Evolutionary conservation across 2,888 invertebrate genomes (phyloP).

Genomic region (Yponomeuta malinellus): DNA sequence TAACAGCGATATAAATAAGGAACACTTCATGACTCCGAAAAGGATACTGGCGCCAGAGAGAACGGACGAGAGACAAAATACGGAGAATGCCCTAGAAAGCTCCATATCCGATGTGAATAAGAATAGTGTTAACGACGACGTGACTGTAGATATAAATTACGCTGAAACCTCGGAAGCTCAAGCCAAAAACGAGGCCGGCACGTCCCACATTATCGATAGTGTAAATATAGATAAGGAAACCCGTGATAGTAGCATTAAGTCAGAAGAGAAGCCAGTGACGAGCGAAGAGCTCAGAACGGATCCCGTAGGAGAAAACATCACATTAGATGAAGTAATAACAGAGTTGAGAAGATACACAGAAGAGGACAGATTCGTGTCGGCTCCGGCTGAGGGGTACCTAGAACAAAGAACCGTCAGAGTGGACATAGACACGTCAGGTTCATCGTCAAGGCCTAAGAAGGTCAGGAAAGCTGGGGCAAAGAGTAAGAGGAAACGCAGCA

Average conservation of each 20-base stretch:
- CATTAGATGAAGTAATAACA: slow-evolving; percentile 53
- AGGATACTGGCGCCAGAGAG: slow-evolving; percentile 48
- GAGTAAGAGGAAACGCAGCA: slow-evolving; percentile 52
- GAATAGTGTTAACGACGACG: slow-evolving; percentile 19
- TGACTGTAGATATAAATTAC: slow-evolving; percentile 58
- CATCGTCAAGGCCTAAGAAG: slow-evolving; percentile 37
- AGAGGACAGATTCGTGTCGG: slow-evolving; percentile 25
- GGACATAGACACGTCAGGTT: slow-evolving; percentile 36
- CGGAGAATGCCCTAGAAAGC: slow-evolving; percentile 44
- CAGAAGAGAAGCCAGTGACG: slow-evolving; percentile 24
- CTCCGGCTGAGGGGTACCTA: neutral
- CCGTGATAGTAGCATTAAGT: slow-evolving; percentile 23
- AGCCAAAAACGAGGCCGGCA: slow-evolving; percentile 56
- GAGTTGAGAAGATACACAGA: slow-evolving; percentile 51
- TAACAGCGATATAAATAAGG: slow-evolving; percentile 48
- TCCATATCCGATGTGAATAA: slow-evolving; percentile 45
- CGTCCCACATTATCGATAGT: slow-evolving; percentile 38
- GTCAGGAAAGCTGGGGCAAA: slow-evolving; percentile 42
- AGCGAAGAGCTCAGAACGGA: slow-evolving; percentile 23
- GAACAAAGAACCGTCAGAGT: slow-evolving; percentile 20
- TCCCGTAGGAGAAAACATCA: slow-evolving; percentile 40
- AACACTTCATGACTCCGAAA: slow-evolving; percentile 61
- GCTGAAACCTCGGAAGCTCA: slow-evolving; percentile 44
- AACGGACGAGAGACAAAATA: slow-evolving; percentile 25
- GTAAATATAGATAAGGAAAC: slow-evolving; percentile 24